Base-by-base conservation (phyloP, 2,888 invertebrate species). In the Drymonia ruficornis region DNA sequence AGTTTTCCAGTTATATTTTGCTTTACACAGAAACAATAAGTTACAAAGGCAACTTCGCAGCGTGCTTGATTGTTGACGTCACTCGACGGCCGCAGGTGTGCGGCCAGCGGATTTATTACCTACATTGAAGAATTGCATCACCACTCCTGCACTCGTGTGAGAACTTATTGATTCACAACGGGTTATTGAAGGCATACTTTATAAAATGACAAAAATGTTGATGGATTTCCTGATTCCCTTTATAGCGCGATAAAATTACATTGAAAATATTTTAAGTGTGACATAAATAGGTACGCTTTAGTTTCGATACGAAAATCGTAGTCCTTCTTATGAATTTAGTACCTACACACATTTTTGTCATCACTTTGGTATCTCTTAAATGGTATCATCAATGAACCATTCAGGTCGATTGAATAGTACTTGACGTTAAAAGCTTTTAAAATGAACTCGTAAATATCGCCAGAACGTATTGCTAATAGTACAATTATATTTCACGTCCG, bases 1-100 rank as follows among this genome's bases (percentile, higher is more conserved):
- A 48, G 52, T 61, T 54, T 45, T 46, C 52, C 51, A 59, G 59
- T 59, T 55, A 63, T 56, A 67, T 55, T 50, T 45, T 46, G 16
- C 29, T 50, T 59, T 65, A 59, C 31, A 58, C 45, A 55, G 47
- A 55, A 48, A 62, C 59, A 66, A 63, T 63, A 59, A 57, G 55
- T 64, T 72, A 65, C 60, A 67, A 60, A 72, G 60, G 60, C 53
- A 60, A 65, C 61, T 50, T 59, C 60, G 45, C 45, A 46, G 76
- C 79, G 67, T 80, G 72, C 73, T 74, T 76, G 63, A 55, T 43
- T 34, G 49, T 64, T 84, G 79, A 81, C 81, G 83, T 83, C 84
- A 83, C 47, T 54, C 49, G 46, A 18, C n/a, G 54, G 59, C 65
- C 70, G 69, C 83, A 83, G 83, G 84, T 83, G 82, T 75, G 71